Base-by-base conservation (phyloP, 2,888 invertebrate species). In the Lasioglossum malachurum region DNA sequence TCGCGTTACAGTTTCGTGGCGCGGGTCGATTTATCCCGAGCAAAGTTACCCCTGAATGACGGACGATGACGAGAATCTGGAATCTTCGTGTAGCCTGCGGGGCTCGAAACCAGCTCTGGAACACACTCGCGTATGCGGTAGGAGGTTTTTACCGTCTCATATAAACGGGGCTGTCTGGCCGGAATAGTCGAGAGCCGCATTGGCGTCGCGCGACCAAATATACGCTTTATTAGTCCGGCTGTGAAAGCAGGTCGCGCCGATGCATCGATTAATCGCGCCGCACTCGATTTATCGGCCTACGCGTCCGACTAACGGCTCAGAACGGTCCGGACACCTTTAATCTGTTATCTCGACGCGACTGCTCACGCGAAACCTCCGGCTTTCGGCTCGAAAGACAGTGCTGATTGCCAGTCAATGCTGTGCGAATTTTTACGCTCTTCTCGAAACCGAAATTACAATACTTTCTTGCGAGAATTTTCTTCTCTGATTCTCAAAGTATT, bases 41-140 rank as follows among this genome's bases (percentile, higher is more conserved):
- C 87, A 81, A 82, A 76, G 85, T 86, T 87, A 84, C 82, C 73
- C 81, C 71, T 60, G 80, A 82, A 87, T 89, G 89, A 90, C 87
- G 90, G 84, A 89, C 89, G 89, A 87, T 90, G 90, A 88, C 90
- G 88, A 89, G 90, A 90, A 90, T 90, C 90, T 90, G 90, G 89
- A 90, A 90, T 90, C 88, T 83, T 84, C 77, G 84, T 53, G 49
- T 75, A 64, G 84, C 90, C 88, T 78, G 84, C 60, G 84, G 86
- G 85, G 73, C 74, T 80, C 60, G n/a, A 90, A 90, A 90, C 89
- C 88, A 90, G 89, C 91, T 88, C 88, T 80, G 87, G 75, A 79
- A 2, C 31, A 31, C 16, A 35, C 31, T 31, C 64, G 64, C 89
- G 84, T 85, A 89, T 83, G 88, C 85, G 88, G 83, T 91, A 89